Base-by-base conservation (phyloP, 1,140 invertebrate genomes). In the Bactericera cockerelli region DNA sequence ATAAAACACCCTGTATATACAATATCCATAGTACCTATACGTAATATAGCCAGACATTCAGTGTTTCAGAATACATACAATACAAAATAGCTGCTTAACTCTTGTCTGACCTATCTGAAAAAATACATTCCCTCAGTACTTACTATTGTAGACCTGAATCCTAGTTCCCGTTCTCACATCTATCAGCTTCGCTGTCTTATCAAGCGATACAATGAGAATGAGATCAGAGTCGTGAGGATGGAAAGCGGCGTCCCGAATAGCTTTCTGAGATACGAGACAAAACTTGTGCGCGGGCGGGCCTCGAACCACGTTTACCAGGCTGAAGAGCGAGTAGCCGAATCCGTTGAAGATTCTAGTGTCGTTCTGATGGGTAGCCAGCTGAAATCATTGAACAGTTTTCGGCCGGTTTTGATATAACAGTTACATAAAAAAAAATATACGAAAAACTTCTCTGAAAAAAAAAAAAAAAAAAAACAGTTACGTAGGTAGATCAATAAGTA, bases 181-280 rank as follows among this genome's bases (percentile, higher is more conserved):
- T 25, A 84, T 80, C 13, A 93, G 70, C 63, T 85, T 84, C 1
- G 84, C 79, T 13, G 77, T 77, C 64, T 84, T 82, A 67, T 94
- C 91, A 58, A 90, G 75, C 6, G 82, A 82, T 19, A 85, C 87
- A 39, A 82, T 87, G 0, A 93, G 70, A 3, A 93, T 68, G 6
- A 85, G 67, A 58, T 86, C 80, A 42, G 79, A 73, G 31, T 80
- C 76, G 1, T 63, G 58, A 1, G 77, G 76, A 63, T 86, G 84
- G 66, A 93, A 88, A 0, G 76, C 74, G 21, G 93, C 70, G 66
- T 92, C 89, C 54, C 88, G 75, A 22, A 95, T 86, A 39, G 75
- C 68, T 61, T 82, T 77, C 0, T 73, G 72, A 62, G 93, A 89
- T 11, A 89, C 69, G 56, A 77, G 77, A 26, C 83, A 69, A 66